phyloP scores from a whole-genome alignment of 2,113 vertebrate species.

The cattle (Bos taurus) region DNA sequence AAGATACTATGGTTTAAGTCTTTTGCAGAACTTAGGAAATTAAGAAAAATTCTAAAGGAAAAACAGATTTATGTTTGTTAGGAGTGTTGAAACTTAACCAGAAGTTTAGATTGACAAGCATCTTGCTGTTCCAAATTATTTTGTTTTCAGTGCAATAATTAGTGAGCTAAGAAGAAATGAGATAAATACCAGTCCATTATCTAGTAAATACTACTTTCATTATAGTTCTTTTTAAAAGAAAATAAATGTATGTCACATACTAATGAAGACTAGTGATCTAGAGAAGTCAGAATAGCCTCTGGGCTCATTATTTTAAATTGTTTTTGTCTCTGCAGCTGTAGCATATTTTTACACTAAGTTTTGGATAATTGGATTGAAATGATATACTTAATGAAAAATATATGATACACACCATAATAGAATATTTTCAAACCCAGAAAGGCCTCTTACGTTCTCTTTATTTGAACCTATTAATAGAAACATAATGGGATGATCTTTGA shows the following conservation, averaged over 20 bases:
- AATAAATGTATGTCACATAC: conserved; percentile 47
- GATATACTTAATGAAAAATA: conserved; percentile 65
- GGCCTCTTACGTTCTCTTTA: conserved; percentile 57
- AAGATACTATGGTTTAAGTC: not conserved
- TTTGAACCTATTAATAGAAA: conserved; percentile 62
- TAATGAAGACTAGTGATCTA: conserved; percentile 54
- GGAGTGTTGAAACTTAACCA: not conserved
- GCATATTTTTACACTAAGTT: conserved; percentile 61
- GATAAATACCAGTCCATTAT: conserved; percentile 35
- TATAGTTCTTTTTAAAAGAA: conserved; percentile 55
- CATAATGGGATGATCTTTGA: conserved; percentile 59
- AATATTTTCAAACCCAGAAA: conserved; percentile 65
- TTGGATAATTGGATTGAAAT: conserved; percentile 68
- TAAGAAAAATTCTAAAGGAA: conserved; percentile 5
- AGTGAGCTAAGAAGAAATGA: conserved; percentile 32
- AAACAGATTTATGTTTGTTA: not conserved
- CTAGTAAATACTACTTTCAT: conserved; percentile 51
- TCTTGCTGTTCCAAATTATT: conserved; percentile 22
- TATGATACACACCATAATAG: conserved; percentile 58
- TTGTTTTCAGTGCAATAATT: conserved; percentile 39
- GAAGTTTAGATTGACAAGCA: not conserved
- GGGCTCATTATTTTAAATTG: conserved; percentile 73
- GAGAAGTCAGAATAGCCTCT: conserved; percentile 53
- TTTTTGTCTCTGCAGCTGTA: conserved; percentile 52
- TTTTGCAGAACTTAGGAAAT: not conserved